Conservation (phyloP, 2,888 invertebrate species). For the Horisme vitalbata region DNA sequence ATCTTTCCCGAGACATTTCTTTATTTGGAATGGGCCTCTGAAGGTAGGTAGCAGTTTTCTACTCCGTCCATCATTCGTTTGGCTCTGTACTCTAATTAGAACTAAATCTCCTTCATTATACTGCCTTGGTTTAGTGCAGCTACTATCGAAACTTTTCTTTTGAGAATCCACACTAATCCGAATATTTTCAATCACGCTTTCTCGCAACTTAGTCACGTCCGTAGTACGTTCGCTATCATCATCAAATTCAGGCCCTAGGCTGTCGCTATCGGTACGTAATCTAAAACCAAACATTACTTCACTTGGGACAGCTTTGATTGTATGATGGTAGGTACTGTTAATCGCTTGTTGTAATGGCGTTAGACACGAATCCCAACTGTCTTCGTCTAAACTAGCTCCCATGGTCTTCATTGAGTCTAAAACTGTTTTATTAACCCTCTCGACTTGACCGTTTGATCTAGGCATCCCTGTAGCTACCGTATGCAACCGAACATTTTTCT, state of each 20-base stretch:
- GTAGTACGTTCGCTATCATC: conserved; percentile 1
- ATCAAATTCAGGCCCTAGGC: conserved; percentile 1
- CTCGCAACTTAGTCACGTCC: conserved; percentile 13
- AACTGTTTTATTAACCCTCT: conserved; percentile 18
- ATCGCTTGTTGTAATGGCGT: conserved; percentile 40
- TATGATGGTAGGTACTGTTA: conserved; percentile 38
- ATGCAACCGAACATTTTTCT: conserved; percentile 28
- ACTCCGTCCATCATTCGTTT: conserved; percentile 24
- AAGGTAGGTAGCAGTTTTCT: conserved; percentile 22
- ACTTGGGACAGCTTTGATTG: conserved; percentile 35
- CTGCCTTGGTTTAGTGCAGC: conserved; percentile 2
- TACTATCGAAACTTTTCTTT: conserved; percentile 12
- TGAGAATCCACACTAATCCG: conserved; percentile 2
- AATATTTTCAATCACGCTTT: conserved; percentile 7
- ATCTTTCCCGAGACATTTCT: conserved; percentile 12
- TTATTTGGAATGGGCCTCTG: conserved; percentile 27
- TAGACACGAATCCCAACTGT: conserved; percentile 39
- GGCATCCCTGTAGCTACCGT: conserved; percentile 30
- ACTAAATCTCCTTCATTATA: conserved; percentile 25
- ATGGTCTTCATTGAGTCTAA: conserved; percentile 37
- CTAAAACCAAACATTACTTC: conserved; percentile 37
- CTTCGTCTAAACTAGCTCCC: conserved; percentile 31
- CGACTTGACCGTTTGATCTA: conserved; percentile 38
- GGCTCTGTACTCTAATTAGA: conserved; percentile 23
- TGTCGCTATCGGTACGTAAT: conserved; percentile 22